Evolutionary conservation across 2,113 vertebrate genomes (phyloP).

Genomic region (Reinhardtius hippoglossoides): DNA sequence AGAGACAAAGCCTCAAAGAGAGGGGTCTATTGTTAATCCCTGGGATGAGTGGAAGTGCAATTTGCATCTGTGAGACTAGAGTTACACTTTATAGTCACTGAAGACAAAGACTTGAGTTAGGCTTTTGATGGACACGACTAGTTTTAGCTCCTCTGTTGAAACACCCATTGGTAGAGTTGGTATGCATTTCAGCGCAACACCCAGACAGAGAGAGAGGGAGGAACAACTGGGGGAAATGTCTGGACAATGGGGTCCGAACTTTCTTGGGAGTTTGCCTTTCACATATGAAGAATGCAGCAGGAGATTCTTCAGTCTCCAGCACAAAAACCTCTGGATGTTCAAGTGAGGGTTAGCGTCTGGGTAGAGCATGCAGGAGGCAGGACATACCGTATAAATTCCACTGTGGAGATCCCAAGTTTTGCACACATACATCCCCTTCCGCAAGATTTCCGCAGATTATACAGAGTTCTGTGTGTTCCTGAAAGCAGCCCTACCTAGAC

Average conservation of each 20-base stretch:
- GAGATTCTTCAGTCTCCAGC: no score
- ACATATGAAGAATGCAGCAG: not conserved
- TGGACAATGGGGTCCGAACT: not conserved
- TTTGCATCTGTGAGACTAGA: conserved; percentile 74
- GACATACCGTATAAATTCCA: no score
- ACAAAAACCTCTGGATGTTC: not conserved
- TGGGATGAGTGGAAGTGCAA: conserved; percentile 51
- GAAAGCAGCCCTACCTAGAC: not conserved
- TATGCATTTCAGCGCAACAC: conserved; percentile 26
- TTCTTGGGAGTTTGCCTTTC: not conserved
- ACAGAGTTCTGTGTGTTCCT: not conserved
- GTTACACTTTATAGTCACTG: conserved; percentile 67
- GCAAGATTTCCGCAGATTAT: no score
- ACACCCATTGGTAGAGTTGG: conserved; percentile 8
- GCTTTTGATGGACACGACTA: conserved; percentile 34
- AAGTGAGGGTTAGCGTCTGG: not conserved
- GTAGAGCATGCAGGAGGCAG: no score
- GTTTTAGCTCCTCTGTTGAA: conserved; percentile 19
- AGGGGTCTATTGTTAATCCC: conserved; percentile 52
- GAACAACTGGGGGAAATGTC: not conserved
- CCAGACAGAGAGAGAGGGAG: not conserved
- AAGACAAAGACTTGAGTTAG: conserved; percentile 60
- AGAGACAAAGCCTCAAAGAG: conserved; percentile 64
- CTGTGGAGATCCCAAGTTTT: no score
- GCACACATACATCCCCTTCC: no score